These are phyloP conservation scores for Morbakka virulenta DNA, from an alignment of 30 jellyfish, hydroid and myxozoan species.

Conservation along the genomic window DNA sequence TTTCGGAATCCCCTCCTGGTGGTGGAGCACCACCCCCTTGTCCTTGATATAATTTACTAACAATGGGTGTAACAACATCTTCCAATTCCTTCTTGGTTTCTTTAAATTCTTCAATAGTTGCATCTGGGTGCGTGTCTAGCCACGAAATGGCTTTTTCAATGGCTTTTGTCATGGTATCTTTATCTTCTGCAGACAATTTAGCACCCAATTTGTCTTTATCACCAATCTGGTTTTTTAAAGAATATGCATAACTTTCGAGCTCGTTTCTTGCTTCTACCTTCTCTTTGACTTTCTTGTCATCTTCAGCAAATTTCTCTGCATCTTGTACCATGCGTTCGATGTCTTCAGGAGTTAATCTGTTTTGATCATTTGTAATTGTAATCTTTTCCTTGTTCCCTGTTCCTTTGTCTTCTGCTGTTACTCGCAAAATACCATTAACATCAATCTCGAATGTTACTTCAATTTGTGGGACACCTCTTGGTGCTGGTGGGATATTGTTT, in stretches of 20 bases:
- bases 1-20: conserved; percentile 63
- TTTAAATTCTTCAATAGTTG: conserved; percentile 86
- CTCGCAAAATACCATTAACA: conserved; percentile 96
- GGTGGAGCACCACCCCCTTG: conserved; percentile 85
- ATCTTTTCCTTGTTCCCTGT: conserved; percentile 97
- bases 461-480: conserved; percentile 99
- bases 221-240: conserved; percentile 84
- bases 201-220: conserved; percentile 97
- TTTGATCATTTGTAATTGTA: conserved; percentile 98
- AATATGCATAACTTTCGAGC: conserved; percentile 94
- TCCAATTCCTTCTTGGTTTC: conserved; percentile 90
- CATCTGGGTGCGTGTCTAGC: conserved; percentile 95
- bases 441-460: conserved; percentile 99
- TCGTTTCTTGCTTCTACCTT: conserved; percentile 95
- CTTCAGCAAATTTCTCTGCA: conserved; percentile 99
- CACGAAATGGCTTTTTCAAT: conserved; percentile 91
- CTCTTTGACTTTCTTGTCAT: conserved; percentile 91
- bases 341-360: conserved; percentile 98
- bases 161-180: conserved; percentile 87
- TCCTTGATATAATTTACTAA: conserved; percentile 96
- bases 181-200: conserved; percentile 91
- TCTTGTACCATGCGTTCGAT: conserved; percentile 99
- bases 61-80: conserved; percentile 95
- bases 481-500: conserved; percentile 98
- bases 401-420: conserved; percentile 99